Evolutionary conservation across 2,888 invertebrate species (phyloP).

Genomic region (Agrotis puta): DNA sequence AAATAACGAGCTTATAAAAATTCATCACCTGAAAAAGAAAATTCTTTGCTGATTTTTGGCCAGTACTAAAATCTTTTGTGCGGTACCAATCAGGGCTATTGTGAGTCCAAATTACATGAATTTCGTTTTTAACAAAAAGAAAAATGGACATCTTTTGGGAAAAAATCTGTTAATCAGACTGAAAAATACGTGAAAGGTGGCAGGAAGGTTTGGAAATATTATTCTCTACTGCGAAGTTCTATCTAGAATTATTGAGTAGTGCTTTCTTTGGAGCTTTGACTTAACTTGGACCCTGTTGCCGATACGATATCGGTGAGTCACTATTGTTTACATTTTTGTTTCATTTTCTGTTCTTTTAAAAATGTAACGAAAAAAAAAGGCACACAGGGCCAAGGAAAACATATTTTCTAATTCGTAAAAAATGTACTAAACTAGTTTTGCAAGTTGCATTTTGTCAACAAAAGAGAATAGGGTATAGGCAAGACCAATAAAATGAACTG

Average conservation of each 20-base stretch:
- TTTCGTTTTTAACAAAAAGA: conserved; percentile 38
- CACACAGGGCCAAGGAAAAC: too few species aligned
- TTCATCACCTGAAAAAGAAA: conserved; percentile 12
- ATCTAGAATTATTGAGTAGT: too few species aligned
- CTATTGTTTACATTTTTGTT: too few species aligned
- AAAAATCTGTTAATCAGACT: not conserved
- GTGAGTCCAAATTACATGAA: conserved; percentile 44
- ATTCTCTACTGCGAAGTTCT: not conserved
- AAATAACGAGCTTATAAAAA: conserved; percentile 28
- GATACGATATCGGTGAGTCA: too few species aligned
- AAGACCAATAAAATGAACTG: conserved; percentile 18
- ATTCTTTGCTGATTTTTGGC: conserved; percentile 1
- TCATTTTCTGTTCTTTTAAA: too few species aligned
- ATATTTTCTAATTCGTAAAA: not conserved
- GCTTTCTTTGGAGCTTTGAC: too few species aligned
- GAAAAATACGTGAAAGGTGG: not conserved
- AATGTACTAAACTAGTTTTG: too few species aligned
- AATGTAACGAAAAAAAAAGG: too few species aligned
- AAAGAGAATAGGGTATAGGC: not conserved
- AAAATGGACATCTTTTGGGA: conserved; percentile 11
- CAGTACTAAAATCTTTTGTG: conserved; percentile 38
- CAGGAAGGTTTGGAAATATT: not conserved
- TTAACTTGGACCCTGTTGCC: too few species aligned
- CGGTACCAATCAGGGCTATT: conserved; percentile 50
- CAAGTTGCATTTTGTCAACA: conserved; percentile 7